Conservation (phyloP, 2,797 vertebrate species). For the Pygocentrus nattereri region DNA sequence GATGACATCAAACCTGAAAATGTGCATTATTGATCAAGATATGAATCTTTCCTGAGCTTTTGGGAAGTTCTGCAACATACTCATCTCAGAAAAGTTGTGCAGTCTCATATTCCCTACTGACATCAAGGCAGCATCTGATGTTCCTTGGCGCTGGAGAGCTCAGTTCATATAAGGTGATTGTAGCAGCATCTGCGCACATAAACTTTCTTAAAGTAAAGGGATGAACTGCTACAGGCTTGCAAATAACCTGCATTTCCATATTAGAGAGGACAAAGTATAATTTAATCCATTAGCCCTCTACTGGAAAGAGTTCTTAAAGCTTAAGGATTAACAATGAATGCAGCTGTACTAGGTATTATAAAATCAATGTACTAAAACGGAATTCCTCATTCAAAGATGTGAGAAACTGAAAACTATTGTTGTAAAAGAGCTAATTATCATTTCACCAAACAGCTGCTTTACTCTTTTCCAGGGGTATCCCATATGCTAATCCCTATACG, state of each 20-base stretch:
- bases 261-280: background rate
- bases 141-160: background rate
- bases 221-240: background rate
- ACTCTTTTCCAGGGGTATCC: background rate
- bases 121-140: slow-evolving; percentile 24
- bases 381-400: background rate
- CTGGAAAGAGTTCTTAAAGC: background rate
- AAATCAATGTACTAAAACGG: background rate
- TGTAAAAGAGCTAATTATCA: background rate
- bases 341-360: background rate
- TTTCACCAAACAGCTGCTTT: background rate
- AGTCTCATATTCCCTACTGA: background rate
- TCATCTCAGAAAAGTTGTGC: background rate
- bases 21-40: background rate
- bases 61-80: background rate
- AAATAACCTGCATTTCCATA: background rate
- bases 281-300: background rate
- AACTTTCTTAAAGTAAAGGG: background rate
- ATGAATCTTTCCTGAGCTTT: background rate
- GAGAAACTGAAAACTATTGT: background rate
- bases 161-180: background rate
- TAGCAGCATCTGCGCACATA: background rate
- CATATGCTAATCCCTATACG: background rate
- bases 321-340: background rate
- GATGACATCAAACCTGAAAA: too few relatives aligned